Base-by-base conservation (phyloP, 1,140 invertebrate genomes). In the Drosophila pallidifrons region DNA sequence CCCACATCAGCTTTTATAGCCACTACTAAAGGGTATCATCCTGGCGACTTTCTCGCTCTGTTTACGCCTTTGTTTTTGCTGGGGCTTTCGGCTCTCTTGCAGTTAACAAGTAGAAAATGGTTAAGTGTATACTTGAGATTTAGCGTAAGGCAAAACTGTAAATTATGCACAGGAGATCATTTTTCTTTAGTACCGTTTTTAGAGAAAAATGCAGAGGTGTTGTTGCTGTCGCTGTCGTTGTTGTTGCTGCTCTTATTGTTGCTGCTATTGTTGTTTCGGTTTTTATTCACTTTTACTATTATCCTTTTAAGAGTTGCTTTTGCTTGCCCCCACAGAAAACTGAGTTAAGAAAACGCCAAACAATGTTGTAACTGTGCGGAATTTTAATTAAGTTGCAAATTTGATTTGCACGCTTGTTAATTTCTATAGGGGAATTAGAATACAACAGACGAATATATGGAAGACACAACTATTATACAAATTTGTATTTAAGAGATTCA, bases 161-260 rank as follows among this genome's bases (percentile, higher is more conserved):
- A 89, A 89, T 89, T 89, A 89, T 89, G 85, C 85, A 89, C 85
- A 81, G 82, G 85, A 89, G 85, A 89, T 89, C 81, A 89, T 89
- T 89, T 89, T 89, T 81, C 81, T 89, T 81, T 72, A 47, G 30
- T 25, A 60, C 49, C 68, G 43, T 58, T 65, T 59, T 77, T 54
- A 20, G 58, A 38, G 54, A 52, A 52, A 51, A 64, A 43, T 64
- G 46, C 38, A 52, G 38, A 47, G 65, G 57, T 52, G 60, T 60
- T 70, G 16, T 25, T 35, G n/a, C 43, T 32, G 25, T 10, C 6
- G 16, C 10, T 47, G 46, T 6, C 25, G 11, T 55, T 55, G 30
- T 71, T 63, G 45, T 47, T 51, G 25, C 46, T 70, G 49, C 59
- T 43, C 30, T 49, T 32, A 52, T 52, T 52, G 51, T 55, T 55